Conservation (phyloP, 2,113 vertebrate genomes). For the Tiliqua scincoides region DNA sequence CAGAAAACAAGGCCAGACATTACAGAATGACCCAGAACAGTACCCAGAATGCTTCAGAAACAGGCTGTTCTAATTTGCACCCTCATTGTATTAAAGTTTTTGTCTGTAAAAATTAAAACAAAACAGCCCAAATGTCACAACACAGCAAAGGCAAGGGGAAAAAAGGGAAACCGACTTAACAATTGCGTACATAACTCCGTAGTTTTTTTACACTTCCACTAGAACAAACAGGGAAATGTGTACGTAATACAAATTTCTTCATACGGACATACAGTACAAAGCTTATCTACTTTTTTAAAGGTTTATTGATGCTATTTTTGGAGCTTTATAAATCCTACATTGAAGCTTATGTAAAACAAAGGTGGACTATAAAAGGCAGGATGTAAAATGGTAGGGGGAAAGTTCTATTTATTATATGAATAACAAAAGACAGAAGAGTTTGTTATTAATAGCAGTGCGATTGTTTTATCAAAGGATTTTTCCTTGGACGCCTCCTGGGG, state of each 20-base stretch:
- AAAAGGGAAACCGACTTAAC: not conserved
- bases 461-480: constrained; percentile 18
- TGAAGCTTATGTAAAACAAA: constrained; percentile 46
- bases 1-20: constrained; percentile 14
- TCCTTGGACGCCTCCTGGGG: constrained; percentile 31
- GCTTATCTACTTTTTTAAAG: constrained; percentile 23
- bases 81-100: not conserved
- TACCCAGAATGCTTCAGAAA: constrained; percentile 38
- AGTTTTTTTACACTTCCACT: constrained; percentile 15
- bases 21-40: not conserved
- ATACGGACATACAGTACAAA: constrained; percentile 8
- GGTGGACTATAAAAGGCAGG: constrained; percentile 24
- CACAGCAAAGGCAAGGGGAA: accelerated
- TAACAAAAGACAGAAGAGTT: constrained; percentile 28
- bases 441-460: constrained; percentile 34
- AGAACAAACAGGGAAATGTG: not conserved
- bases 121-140: not conserved
- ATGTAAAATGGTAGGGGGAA: constrained; percentile 21
- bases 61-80: not conserved
- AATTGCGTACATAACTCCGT: not conserved
- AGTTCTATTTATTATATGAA: constrained; percentile 8
- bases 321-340: constrained; percentile 43
- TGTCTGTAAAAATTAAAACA: constrained; percentile 30
- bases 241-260: not conserved
- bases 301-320: constrained; percentile 54